Percentiles rank a stretch among this genome's conserved stretches.
These are phyloP conservation scores for Sycobia sp. DNA, from an alignment of 1,140 invertebrate species.

Conservation along the genomic window DNA sequence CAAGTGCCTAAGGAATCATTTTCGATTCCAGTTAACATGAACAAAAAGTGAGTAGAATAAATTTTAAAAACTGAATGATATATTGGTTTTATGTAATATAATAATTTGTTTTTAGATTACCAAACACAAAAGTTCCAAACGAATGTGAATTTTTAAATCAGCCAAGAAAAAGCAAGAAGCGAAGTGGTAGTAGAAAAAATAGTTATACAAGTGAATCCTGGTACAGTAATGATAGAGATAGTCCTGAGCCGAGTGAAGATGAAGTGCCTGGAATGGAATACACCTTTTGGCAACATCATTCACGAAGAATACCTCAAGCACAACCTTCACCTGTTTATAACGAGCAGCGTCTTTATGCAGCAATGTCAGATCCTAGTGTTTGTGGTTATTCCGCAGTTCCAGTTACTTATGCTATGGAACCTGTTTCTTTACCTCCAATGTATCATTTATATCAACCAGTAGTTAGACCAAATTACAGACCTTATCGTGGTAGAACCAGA, in stretches of 20 bases:
- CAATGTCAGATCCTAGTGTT: constrained; percentile 61
- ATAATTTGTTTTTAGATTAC: constrained; percentile 3
- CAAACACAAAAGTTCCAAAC: constrained; percentile 16
- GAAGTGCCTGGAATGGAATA: constrained; percentile 39
- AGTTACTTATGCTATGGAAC: constrained; percentile 61
- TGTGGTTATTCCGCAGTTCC: constrained; percentile 62
- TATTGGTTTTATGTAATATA: not conserved
- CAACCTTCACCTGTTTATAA: constrained; percentile 42
- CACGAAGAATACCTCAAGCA: constrained; percentile 27
- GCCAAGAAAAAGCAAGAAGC: constrained; percentile 30
- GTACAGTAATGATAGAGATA: constrained; percentile 31
- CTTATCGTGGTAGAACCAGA: constrained; percentile 40
- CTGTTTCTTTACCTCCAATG: constrained; percentile 59
- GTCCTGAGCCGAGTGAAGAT: constrained; percentile 27
- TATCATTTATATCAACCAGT: constrained; percentile 53
- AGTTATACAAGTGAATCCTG: constrained; percentile 26
- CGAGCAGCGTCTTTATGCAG: constrained; percentile 59
- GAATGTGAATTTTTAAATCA: constrained; percentile 13
- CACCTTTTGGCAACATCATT: constrained; percentile 39
- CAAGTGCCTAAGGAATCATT: constrained; percentile 11
- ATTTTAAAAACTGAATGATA: too few relatives aligned
- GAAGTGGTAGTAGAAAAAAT: constrained; percentile 24
- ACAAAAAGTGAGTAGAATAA: constrained; percentile 16
- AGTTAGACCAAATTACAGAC: constrained; percentile 44
- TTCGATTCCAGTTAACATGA: constrained; percentile 27